Evolutionary conservation across 2,113 vertebrate genomes (phyloP).

Genomic region (Prunella fulvescens): DNA sequence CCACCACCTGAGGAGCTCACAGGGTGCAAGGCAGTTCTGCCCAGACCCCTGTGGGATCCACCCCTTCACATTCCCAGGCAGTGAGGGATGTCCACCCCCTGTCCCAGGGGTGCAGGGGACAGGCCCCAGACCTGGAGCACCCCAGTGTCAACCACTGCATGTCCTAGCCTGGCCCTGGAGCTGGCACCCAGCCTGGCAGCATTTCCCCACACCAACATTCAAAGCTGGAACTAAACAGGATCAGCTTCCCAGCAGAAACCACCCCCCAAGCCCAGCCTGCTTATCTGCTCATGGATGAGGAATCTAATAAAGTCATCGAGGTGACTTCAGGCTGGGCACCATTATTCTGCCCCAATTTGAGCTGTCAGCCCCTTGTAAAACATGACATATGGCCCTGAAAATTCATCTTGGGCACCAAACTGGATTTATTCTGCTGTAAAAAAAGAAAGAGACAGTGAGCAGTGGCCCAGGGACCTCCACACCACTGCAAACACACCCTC

Average conservation of each 20-base stretch:
- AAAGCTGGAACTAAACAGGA: background rate
- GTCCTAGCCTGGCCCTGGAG: background rate
- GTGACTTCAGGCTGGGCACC: conserved; percentile 7
- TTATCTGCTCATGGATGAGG: background rate
- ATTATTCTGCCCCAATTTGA: conserved; percentile 39
- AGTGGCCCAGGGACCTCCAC: conserved; percentile 27
- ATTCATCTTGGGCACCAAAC: conserved; percentile 43
- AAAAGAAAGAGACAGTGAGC: conserved; percentile 20
- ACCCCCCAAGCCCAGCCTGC: background rate
- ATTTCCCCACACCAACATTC: background rate
- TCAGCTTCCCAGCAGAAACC: background rate
- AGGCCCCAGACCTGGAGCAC: background rate
- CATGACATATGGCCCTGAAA: conserved; percentile 19
- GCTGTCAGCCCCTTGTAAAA: conserved; percentile 54
- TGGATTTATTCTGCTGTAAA: conserved; percentile 56
- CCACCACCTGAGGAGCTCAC: background rate
- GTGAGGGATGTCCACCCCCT: background rate
- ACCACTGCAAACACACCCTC: background rate
- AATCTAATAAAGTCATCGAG: conserved; percentile 9
- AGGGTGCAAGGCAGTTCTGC: background rate
- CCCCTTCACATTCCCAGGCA: background rate
- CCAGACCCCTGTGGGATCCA: background rate
- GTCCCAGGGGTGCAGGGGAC: no score
- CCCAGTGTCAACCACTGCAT: accelerated
- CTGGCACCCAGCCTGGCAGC: background rate